These are phyloP conservation scores for Oasisia sp. DNA, from an alignment of 2,888 invertebrate genomes.

Conservation along the genomic window DNA sequence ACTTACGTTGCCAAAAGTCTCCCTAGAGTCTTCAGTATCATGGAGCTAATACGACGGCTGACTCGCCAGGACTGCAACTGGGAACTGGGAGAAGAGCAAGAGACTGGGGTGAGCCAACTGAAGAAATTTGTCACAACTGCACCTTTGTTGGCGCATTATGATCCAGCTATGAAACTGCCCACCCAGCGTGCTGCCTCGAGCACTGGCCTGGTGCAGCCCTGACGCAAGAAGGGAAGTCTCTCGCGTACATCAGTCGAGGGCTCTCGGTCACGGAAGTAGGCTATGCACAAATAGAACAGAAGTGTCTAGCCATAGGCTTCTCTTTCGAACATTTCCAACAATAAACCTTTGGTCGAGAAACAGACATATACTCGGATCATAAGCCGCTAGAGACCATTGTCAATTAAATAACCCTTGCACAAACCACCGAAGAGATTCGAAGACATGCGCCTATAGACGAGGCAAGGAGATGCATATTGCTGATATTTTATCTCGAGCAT, in stretches of 20 bases:
- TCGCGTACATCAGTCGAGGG: slow-evolving; percentile 61
- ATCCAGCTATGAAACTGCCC: not conserved
- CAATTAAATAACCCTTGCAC: slow-evolving; percentile 52
- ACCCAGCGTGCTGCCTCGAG: no score
- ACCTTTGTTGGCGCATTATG: slow-evolving; percentile 29
- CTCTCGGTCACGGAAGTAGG: slow-evolving; percentile 63
- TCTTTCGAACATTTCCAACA: slow-evolving; percentile 55
- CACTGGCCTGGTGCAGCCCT: slow-evolving; percentile 33
- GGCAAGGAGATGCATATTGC: slow-evolving; percentile 39
- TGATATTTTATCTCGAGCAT: slow-evolving; percentile 28
- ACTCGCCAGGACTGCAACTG: no score
- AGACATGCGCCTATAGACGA: slow-evolving; percentile 46
- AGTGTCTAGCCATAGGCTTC: no score
- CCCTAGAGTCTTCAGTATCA: no score
- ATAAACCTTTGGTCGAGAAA: slow-evolving; percentile 58
- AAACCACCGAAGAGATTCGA: slow-evolving; percentile 47
- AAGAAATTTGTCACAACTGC: slow-evolving; percentile 25
- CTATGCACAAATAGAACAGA: no score
- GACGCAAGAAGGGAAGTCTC: slow-evolving; percentile 56
- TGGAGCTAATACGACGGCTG: no score
- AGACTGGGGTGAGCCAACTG: not conserved
- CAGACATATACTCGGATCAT: slow-evolving; percentile 62
- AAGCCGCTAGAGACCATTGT: slow-evolving; percentile 63
- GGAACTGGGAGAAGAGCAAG: no score
- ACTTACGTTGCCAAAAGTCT: no score